These are phyloP conservation scores for Ramphastos sulfuratus DNA, from an alignment of 2,113 vertebrate genomes.

Conservation along the genomic window DNA sequence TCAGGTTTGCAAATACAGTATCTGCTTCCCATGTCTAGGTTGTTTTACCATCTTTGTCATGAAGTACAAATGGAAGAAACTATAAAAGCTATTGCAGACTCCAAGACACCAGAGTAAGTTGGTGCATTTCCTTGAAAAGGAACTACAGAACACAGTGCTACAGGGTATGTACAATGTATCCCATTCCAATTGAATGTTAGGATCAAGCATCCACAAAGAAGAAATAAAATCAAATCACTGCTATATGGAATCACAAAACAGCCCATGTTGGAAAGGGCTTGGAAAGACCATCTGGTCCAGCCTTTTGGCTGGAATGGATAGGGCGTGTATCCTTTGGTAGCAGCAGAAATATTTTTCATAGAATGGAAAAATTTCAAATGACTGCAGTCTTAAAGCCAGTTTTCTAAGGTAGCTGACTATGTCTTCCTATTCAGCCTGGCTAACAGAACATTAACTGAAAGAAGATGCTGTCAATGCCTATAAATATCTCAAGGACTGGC, in stretches of 20 bases:
- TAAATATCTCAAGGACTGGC: no score
- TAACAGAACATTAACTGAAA: background rate
- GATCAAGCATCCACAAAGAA: background rate
- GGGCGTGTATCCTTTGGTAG: background rate
- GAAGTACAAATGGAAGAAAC: background rate
- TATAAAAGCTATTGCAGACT: background rate
- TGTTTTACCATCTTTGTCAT: background rate
- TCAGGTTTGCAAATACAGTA: background rate
- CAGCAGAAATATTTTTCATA: background rate
- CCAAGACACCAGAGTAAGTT: background rate
- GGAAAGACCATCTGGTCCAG: no score
- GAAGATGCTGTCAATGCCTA: no score
- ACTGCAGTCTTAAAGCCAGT: background rate
- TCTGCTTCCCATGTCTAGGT: rapidly evolving
- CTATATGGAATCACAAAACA: no score
- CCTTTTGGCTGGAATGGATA: background rate
- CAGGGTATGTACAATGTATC: background rate
- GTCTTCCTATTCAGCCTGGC: background rate
- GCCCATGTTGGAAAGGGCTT: no score
- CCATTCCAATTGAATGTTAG: background rate
- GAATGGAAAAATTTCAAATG: background rate
- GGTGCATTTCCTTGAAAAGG: background rate
- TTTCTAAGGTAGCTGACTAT: background rate
- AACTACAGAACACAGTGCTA: background rate
- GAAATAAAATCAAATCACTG: no score